Conservation (phyloP, 2,113 vertebrate genomes). For the Phasianus colchicus region DNA sequence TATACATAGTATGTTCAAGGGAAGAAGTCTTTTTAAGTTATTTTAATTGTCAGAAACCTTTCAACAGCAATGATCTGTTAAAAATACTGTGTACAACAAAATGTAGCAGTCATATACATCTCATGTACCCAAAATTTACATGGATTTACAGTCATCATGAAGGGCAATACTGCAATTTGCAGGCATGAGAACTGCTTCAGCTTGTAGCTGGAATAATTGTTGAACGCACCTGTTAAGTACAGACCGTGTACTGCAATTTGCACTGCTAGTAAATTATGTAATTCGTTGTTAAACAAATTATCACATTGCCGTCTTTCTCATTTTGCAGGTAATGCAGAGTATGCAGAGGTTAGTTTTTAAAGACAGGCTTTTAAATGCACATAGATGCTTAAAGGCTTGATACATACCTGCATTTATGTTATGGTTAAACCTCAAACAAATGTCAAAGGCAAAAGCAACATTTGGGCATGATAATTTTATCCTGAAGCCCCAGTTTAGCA, state of each 20-base stretch:
- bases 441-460: neutral
- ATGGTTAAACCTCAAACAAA: neutral
- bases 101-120: neutral
- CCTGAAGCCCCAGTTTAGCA: neutral
- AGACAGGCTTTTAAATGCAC: neutral
- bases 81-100: neutral
- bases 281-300: neutral
- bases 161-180: neutral
- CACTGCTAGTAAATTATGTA: neutral
- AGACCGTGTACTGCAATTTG: neutral
- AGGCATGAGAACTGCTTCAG: neutral
- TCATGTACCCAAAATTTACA: neutral
- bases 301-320: neutral
- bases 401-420: neutral
- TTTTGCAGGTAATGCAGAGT: neutral
- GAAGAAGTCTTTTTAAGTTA: neutral
- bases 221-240: neutral
- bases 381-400: neutral
- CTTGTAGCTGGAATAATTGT: neutral
- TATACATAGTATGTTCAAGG: neutral
- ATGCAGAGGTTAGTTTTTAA: neutral
- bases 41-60: conserved; percentile 11
- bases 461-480: conserved; percentile 9
- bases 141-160: neutral
- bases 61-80: neutral